Conservation (phyloP, 2,113 vertebrate genomes). For the Scartelaos histophorus region DNA sequence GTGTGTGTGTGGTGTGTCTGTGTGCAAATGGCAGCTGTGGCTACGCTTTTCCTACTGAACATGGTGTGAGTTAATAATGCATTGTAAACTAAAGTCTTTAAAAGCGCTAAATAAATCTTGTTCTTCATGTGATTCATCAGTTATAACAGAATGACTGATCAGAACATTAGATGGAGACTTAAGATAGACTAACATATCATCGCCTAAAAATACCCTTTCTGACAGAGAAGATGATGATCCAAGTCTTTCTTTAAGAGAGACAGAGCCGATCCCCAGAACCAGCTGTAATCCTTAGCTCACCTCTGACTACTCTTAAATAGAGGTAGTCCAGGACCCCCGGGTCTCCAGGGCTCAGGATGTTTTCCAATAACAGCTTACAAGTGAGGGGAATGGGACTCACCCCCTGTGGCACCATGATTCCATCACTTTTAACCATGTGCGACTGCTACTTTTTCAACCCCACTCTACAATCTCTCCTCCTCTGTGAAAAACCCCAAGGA, state of each 20-base stretch:
- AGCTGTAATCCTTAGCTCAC: slow-evolving; percentile 35
- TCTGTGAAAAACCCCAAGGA: slow-evolving; percentile 55
- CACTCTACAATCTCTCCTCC: slow-evolving; percentile 24
- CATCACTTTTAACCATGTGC: slow-evolving; percentile 63
- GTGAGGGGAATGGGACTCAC: slow-evolving; percentile 50
- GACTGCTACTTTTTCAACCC: slow-evolving; percentile 31
- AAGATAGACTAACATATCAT: background rate
- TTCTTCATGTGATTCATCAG: too few relatives aligned
- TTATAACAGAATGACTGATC: background rate
- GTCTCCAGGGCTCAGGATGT: slow-evolving; percentile 55
- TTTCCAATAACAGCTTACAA: slow-evolving; percentile 69
- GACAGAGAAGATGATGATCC: slow-evolving; percentile 7
- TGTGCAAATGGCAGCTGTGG: too few relatives aligned
- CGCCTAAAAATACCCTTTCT: background rate
- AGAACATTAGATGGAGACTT: background rate
- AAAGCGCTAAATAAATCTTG: too few relatives aligned
- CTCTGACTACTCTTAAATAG: slow-evolving; percentile 59
- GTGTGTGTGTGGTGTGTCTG: too few relatives aligned
- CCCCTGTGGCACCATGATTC: slow-evolving; percentile 63
- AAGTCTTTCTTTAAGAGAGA: background rate
- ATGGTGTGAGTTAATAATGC: too few relatives aligned
- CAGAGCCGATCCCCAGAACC: background rate
- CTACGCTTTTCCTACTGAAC: too few relatives aligned
- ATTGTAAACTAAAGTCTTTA: too few relatives aligned
- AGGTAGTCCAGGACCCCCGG: slow-evolving; percentile 46